Evolutionary conservation across 2,797 vertebrate genomes (phyloP), one percentile per base, ranked within the genome.

Genomic region (Syndactyla subalaris): DNA sequence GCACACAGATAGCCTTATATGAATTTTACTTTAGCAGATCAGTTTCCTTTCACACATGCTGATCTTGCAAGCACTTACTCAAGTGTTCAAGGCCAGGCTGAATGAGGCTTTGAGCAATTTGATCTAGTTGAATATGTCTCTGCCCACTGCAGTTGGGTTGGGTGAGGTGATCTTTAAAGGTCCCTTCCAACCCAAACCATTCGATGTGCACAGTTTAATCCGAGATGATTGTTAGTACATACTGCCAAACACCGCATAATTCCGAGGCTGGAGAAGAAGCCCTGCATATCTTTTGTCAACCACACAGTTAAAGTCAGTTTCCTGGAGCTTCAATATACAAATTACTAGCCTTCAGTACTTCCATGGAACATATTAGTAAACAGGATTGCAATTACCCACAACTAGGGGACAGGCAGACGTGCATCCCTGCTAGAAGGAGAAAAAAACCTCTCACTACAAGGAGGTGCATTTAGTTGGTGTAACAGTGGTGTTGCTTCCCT

Each of bases 11-110:
- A 82, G 20, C n/a, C 65, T 46, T 34, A 34, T 5, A 58, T 1
- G 10, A 67, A 52, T 88, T 85, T 86, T 32, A 48, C 58, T 86
- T 88, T 9, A 82, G 73, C 71, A 67, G 67, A 88, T 55, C 63
- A 34, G n/a, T 76, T 93, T 90, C 17, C 43, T 91, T 76, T 85
- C 81, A 63, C 57, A 83, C 45, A 57, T 57, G 29, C 36, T 59
- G 32, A 82, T 89, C 29, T 30, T 79, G 20, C 29, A 91, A 91
- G 68, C 52, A 20, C 21, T 88, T 41, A 48, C 1, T 8, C 14
- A 72, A 89, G 32, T 32, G 20, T 26, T 85, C 19, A 68, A 45
- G 38, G 12, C 8, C 78, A 68, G 72, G 34, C 2, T 95, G 49
- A 29, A 75, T 11, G 21, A 32, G 34, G 18, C 12, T 76, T 49